A percentile compares a stretch with the other conserved stretches of the same genome.
phyloP scores from a whole-genome alignment of 2,797 vertebrate genomes.

The Fundulus diaphanus region DNA sequence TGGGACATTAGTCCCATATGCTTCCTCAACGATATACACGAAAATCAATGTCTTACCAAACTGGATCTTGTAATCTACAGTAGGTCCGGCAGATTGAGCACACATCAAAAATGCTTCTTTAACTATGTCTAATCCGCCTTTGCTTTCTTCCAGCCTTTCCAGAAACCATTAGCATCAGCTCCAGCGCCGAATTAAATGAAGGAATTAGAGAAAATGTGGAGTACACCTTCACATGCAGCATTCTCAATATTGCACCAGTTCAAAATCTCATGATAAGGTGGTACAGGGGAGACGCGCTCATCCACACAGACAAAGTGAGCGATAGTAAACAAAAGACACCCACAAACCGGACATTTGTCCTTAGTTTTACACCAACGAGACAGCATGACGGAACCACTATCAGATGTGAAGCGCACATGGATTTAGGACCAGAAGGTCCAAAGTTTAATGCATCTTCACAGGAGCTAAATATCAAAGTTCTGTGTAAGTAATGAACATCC shows the following conservation, averaged over 20 bases:
- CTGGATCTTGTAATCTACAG: slow-evolving; percentile 59
- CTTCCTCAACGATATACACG: rapidly evolving
- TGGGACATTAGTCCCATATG: slow-evolving; percentile 3
- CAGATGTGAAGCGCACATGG: slow-evolving; percentile 70
- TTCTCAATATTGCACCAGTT: slow-evolving; percentile 66
- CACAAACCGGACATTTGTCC: neutral
- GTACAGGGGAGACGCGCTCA: slow-evolving; percentile 50
- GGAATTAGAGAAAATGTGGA: slow-evolving; percentile 21
- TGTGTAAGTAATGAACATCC: slow-evolving; percentile 4
- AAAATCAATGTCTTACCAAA: rapidly evolving
- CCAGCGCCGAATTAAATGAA: neutral
- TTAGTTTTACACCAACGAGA: slow-evolving; percentile 39
- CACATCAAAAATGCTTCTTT: neutral
- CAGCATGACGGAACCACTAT: slow-evolving; percentile 47
- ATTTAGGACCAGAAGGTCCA: slow-evolving; percentile 65
- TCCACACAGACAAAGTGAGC: rapidly evolving
- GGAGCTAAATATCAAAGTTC: slow-evolving; percentile 24
- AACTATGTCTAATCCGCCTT: slow-evolving; percentile 2
- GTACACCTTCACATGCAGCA: slow-evolving; percentile 57
- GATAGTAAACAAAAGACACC: neutral
- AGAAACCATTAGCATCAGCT: slow-evolving; percentile 52
- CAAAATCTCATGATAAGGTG: slow-evolving; percentile 59
- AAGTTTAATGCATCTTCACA: slow-evolving; percentile 31
- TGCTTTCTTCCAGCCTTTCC: slow-evolving; percentile 65
- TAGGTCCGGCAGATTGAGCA: slow-evolving; percentile 49